Evolutionary conservation across 1,140 invertebrate genomes (phyloP).

Genomic region (Penaeus japonicus): DNA sequence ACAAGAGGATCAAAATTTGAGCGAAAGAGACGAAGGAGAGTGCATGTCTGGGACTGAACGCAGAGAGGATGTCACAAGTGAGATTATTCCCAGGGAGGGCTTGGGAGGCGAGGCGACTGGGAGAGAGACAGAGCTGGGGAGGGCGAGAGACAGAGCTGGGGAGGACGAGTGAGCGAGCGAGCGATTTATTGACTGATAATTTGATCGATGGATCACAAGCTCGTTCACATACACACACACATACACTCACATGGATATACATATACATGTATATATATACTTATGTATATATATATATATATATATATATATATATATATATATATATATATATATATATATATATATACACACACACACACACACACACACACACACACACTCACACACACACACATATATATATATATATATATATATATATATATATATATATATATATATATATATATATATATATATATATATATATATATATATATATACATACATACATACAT

Average conservation of each 20-base stretch:
- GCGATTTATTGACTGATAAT: background rate
- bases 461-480: background rate
- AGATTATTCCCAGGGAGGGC: background rate
- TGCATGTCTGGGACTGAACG: background rate
- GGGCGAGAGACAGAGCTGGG: background rate
- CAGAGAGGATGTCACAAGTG: background rate
- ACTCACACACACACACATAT: no score
- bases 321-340: background rate
- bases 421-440: no score
- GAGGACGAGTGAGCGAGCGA: background rate
- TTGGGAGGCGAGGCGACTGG: background rate
- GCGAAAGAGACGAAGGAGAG: background rate
- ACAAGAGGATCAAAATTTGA: no score
- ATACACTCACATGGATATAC: background rate
- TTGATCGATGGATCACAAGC: background rate
- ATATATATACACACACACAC: no score
- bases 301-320: slow-evolving; percentile 6
- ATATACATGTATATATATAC: background rate
- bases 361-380: no score
- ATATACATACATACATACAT: background rate
- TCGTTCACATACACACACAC: background rate
- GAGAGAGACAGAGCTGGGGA: background rate
- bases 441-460: background rate
- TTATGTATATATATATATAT: background rate
- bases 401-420: no score